phyloP scores from a whole-genome alignment of 2,113 vertebrate genomes.

The Mormoops blainvillei region DNA sequence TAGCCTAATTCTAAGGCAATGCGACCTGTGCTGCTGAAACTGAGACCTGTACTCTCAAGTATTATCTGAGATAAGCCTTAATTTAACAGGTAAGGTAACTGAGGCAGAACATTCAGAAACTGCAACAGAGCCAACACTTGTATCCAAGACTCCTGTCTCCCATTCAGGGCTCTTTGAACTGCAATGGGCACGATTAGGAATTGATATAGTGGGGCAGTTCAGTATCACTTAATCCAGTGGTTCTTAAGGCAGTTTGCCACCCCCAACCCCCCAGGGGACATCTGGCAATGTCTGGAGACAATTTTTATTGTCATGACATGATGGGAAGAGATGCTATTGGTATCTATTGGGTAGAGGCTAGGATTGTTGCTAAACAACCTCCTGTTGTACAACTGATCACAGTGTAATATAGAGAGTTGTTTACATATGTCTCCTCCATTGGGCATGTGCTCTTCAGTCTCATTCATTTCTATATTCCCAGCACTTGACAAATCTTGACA shows the following conservation, averaged over 20 bases:
- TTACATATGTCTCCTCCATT: background rate
- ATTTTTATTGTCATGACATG: background rate
- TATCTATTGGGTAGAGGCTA: background rate
- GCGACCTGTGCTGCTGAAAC: background rate
- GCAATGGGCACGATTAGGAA: background rate
- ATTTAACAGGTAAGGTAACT: background rate
- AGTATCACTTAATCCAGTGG: background rate
- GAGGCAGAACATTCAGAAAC: background rate
- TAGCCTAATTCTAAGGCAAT: background rate
- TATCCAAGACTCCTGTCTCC: background rate
- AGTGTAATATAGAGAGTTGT: background rate
- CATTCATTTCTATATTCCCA: background rate
- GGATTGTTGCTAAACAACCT: background rate
- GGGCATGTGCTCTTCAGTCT: background rate
- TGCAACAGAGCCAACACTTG: background rate
- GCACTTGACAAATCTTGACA: background rate
- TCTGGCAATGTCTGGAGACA: background rate
- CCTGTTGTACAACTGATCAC: background rate
- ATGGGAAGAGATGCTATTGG: background rate
- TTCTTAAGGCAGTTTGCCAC: background rate
- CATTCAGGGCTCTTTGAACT: background rate
- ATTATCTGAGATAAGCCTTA: background rate
- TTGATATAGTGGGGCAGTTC: background rate
- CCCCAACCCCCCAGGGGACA: background rate
- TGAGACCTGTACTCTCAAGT: too few species aligned